Evolutionary conservation across 1,140 invertebrate species (phyloP).

Genomic region (Neodiprion virginianus): DNA sequence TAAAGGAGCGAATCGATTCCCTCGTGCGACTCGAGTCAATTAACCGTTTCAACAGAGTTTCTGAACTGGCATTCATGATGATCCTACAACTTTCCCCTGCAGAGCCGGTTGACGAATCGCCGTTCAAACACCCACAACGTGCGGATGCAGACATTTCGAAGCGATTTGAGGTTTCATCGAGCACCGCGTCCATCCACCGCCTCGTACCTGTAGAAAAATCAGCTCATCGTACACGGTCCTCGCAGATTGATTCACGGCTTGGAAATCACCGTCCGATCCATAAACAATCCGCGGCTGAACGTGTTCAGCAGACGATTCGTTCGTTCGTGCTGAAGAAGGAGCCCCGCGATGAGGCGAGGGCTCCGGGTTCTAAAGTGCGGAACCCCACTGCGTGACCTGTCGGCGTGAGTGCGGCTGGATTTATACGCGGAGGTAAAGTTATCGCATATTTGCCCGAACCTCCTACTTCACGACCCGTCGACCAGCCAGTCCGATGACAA

Average conservation of each 20-base stretch:
- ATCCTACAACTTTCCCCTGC: not conserved
- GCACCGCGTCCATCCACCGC: too few species aligned
- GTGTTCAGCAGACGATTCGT: too few species aligned
- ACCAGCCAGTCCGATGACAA: not conserved
- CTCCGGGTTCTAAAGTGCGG: slow-evolving; percentile 40
- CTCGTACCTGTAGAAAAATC: too few species aligned
- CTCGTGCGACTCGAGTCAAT: not conserved
- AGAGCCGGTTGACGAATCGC: not conserved
- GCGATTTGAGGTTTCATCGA: not conserved
- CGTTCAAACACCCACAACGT: not conserved
- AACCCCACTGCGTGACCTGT: slow-evolving; percentile 58
- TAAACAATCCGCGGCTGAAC: too few species aligned
- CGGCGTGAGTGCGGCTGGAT: slow-evolving; percentile 58
- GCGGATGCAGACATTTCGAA: not conserved
- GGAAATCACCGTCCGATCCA: too few species aligned
- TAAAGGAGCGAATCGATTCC: not conserved
- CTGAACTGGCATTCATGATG: not conserved
- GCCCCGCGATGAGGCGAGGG: not conserved
- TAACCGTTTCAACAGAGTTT: not conserved
- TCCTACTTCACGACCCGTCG: slow-evolving; percentile 1
- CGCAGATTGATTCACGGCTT: too few species aligned
- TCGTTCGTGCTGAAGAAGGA: not conserved
- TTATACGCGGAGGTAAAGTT: slow-evolving; percentile 61
- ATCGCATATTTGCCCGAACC: slow-evolving; percentile 59
- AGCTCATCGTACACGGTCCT: too few species aligned